These are phyloP conservation scores for Eulithis testata DNA, from an alignment of 2,888 invertebrate species.

Conservation along the genomic window DNA sequence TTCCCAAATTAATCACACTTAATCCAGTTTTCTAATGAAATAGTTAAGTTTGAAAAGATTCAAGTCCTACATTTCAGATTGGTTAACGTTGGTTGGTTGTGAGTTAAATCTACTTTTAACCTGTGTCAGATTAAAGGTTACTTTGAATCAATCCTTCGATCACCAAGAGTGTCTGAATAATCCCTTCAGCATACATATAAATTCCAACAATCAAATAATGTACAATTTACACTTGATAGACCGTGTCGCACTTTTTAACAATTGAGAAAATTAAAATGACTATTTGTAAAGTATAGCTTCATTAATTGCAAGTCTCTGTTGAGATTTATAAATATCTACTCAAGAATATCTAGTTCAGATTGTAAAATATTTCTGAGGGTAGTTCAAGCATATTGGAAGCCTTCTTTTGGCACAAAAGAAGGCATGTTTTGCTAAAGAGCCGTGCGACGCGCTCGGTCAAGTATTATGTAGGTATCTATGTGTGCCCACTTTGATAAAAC, in stretches of 20 bases:
- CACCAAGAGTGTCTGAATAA: background rate
- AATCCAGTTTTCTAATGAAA: too few relatives aligned
- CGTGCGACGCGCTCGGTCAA: background rate
- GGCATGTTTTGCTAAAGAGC: background rate
- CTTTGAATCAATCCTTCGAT: background rate
- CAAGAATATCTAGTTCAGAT: too few relatives aligned
- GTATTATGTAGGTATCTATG: background rate
- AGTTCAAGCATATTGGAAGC: too few relatives aligned
- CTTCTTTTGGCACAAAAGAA: too few relatives aligned
- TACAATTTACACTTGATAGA: background rate
- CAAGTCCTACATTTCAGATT: too few relatives aligned
- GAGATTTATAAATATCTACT: too few relatives aligned
- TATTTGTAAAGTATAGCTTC: background rate
- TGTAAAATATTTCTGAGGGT: too few relatives aligned
- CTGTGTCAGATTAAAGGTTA: too few relatives aligned
- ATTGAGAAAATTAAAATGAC: background rate
- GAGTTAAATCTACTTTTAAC: too few relatives aligned
- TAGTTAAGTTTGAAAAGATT: too few relatives aligned
- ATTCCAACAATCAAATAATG: background rate
- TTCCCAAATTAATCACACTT: too few relatives aligned
- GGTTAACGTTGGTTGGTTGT: background rate
- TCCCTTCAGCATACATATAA: background rate
- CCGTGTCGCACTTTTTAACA: background rate
- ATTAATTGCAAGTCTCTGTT: too few relatives aligned
- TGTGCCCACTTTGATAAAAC: constrained; percentile 16